phyloP scores from a whole-genome alignment of 2,888 invertebrate genomes.

The Agonum fuliginosum region DNA sequence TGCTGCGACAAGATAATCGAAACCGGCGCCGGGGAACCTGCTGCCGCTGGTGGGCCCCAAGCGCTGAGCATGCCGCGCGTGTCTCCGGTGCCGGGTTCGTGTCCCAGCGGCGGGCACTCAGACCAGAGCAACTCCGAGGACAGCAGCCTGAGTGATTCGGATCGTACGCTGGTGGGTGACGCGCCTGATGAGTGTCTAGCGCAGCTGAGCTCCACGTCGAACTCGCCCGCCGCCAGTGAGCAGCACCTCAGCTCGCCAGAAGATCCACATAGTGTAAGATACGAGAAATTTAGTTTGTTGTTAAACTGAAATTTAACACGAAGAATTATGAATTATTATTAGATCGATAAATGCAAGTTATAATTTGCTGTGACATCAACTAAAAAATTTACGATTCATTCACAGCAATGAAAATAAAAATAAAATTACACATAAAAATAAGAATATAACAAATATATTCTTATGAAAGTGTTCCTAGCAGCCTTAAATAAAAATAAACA shows the following conservation, averaged over 20 bases:
- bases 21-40: conserved; percentile 47
- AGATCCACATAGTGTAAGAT: conserved; percentile 61
- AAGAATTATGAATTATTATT: too few species aligned
- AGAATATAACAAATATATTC: too few species aligned
- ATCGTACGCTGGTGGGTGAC: conserved; percentile 79
- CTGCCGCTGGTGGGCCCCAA: background rate
- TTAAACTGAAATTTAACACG: too few species aligned
- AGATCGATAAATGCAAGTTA: too few species aligned
- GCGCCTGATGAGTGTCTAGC: conserved; percentile 73
- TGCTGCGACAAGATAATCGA: conserved; percentile 62
- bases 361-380: too few species aligned
- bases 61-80: conserved; percentile 64
- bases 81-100: conserved; percentile 62
- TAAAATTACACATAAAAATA: too few species aligned
- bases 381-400: too few species aligned
- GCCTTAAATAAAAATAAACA: too few species aligned
- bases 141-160: conserved; percentile 85
- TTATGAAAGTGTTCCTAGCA: too few species aligned
- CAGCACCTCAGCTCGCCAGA: conserved; percentile 65
- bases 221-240: conserved; percentile 65
- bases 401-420: too few species aligned
- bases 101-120: conserved; percentile 66
- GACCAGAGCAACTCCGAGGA: conserved; percentile 86
- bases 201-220: conserved; percentile 67
- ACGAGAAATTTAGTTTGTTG: too few species aligned